Percentiles rank a stretch among this genome's conserved stretches.
These are phyloP conservation scores for Altica lythri DNA, from an alignment of 2,888 invertebrate species.

Conservation along the genomic window DNA sequence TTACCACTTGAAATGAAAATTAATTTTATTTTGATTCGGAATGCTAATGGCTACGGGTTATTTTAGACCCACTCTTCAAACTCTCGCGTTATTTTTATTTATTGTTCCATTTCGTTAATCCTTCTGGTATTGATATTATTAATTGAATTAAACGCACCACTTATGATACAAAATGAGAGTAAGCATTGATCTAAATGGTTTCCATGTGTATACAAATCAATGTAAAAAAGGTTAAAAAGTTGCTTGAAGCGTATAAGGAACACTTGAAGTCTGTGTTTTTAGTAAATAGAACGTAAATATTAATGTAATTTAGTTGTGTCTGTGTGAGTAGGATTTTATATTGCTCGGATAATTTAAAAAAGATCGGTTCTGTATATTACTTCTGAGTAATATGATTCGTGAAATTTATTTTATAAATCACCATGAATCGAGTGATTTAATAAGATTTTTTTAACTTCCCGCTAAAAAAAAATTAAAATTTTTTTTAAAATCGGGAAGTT, in stretches of 20 bases:
- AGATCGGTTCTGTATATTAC: too few species aligned
- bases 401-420: too few species aligned
- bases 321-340: not conserved
- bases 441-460: too few species aligned
- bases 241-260: slow-evolving; percentile 6
- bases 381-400: too few species aligned
- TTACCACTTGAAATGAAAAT: slow-evolving; percentile 11
- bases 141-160: slow-evolving; percentile 8
- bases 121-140: slow-evolving; percentile 8
- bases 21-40: slow-evolving; percentile 1
- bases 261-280: slow-evolving; percentile 1
- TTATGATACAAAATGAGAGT: slow-evolving; percentile 9
- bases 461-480: too few species aligned
- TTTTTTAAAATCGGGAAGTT: too few species aligned
- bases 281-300: slow-evolving; percentile 12
- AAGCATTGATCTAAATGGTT: too few species aligned
- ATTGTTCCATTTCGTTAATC: not conserved
- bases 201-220: not conserved
- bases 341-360: too few species aligned
- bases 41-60: slow-evolving; percentile 5
- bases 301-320: slow-evolving; percentile 2
- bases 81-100: too few species aligned
- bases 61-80: slow-evolving; percentile 7
- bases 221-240: not conserved
- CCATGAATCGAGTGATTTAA: too few species aligned